phyloP scores from a whole-genome alignment of 1,140 invertebrate genomes.

The Danaus melanippus region DNA sequence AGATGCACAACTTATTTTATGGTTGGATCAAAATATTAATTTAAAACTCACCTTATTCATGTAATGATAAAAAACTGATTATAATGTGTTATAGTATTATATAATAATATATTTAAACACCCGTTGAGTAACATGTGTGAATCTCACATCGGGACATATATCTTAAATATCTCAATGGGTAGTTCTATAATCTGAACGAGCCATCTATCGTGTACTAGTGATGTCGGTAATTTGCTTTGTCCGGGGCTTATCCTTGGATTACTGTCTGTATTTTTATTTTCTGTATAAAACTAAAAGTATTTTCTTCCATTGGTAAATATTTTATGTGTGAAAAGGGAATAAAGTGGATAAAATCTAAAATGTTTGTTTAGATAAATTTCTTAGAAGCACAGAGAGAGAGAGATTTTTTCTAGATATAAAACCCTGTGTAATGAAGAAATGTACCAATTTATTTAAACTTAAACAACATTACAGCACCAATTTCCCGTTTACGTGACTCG shows the following conservation, averaged over 20 bases:
- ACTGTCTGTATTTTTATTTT: neutral
- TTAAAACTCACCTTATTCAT: too few relatives aligned
- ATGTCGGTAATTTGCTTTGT: slow-evolving; percentile 10
- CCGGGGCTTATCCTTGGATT: slow-evolving; percentile 7
- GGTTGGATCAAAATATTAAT: too few relatives aligned
- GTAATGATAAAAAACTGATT: too few relatives aligned
- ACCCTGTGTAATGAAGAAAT: slow-evolving; percentile 6
- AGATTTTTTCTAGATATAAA: too few relatives aligned
- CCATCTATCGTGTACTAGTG: slow-evolving; percentile 11
- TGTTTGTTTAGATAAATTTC: too few relatives aligned
- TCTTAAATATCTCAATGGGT: slow-evolving; percentile 8
- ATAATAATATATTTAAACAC: too few relatives aligned
- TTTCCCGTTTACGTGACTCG: slow-evolving; percentile 10
- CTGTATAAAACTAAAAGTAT: neutral
- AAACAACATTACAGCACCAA: slow-evolving; percentile 4
- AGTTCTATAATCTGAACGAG: slow-evolving; percentile 1
- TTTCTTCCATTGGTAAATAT: neutral
- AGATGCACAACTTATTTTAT: too few relatives aligned
- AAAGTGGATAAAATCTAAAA: too few relatives aligned
- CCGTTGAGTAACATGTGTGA: neutral
- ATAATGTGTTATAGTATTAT: too few relatives aligned
- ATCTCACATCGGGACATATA: neutral
- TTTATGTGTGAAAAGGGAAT: too few relatives aligned
- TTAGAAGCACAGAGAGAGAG: too few relatives aligned
- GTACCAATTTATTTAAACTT: slow-evolving; percentile 6